Base-by-base conservation (phyloP, 2,888 invertebrate genomes). In the Erebia palarica region DNA sequence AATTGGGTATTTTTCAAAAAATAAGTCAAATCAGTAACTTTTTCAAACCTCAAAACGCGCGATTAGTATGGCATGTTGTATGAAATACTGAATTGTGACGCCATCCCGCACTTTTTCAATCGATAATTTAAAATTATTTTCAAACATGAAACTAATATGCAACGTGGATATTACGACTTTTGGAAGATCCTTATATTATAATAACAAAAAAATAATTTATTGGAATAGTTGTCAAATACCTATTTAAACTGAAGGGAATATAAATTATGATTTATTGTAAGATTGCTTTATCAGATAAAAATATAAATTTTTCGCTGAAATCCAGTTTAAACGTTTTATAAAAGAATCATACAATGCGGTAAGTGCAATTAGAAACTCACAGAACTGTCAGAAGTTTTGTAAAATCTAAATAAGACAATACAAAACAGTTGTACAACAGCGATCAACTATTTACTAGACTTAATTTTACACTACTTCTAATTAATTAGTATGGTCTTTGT, bases 401-500 rank as follows among this genome's bases (percentile, higher is more conserved):
- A 36, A 42, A 11, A 42, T 14, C 64, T 49, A 55, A 66, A 66
- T 18, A 47, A 67, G 49, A 44, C n/a, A 27, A 59, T 58, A 59
- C 14, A 59, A 59, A 49, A 59, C 36, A 59, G 49, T 58, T 21
- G 27, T 51, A 7, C 0, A 42, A 55, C 13, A 55, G 55, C 10
- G 16, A 58, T 13, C 27, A 18, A 47, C 59, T 16, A 49, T 66
- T 36, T 49, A 18, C 65, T 68, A 68, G 36, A 66, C 53, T 70
- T 67, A 71, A 44, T 66, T 66, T 69, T 71, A 61, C 14, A 69
- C 66, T 65, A 65, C 59, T 47, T 58, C 68, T 61, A 71, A 72
- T 69, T 71, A 59, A 49, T 78, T 76, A 79, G 75, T 80, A 80
- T 66, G 80, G 80, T 73, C 80, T 76, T 72, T 80, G 80, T 65